Percentiles rank a stretch among this genome's conserved stretches.
phyloP scores from a whole-genome alignment of 2,113 vertebrate species.

The Pelmatolapia mariae region DNA sequence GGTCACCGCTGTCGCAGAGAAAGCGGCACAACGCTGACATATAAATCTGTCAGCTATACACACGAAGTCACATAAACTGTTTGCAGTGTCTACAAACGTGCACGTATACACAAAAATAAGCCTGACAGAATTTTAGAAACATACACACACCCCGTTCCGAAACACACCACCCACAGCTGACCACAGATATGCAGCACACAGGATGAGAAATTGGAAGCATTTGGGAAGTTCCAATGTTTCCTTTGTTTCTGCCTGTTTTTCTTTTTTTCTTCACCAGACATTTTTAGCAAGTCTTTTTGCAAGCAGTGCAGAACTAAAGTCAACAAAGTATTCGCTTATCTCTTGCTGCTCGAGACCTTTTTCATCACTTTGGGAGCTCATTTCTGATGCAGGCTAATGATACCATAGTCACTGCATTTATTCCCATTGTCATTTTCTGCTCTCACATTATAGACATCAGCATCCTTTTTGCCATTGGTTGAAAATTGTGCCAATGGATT shows the following conservation, averaged over 20 bases:
- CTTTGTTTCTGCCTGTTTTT: constrained; percentile 10
- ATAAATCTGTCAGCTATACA: constrained; percentile 27
- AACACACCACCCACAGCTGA: constrained; percentile 3
- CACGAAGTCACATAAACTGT: neutral
- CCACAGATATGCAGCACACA: constrained; percentile 45
- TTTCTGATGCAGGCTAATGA: neutral
- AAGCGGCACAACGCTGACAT: constrained; percentile 12
- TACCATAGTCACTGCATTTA: neutral
- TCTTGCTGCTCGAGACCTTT: neutral
- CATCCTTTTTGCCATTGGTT: neutral
- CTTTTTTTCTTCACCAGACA: neutral
- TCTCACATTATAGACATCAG: neutral
- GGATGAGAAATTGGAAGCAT: constrained; percentile 16
- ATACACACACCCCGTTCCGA: neutral
- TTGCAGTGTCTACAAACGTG: neutral
- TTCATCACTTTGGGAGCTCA: neutral
- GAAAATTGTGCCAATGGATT: neutral
- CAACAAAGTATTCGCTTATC: neutral
- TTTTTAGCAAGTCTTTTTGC: constrained; percentile 3
- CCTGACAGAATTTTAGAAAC: neutral
- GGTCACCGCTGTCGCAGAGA: constrained; percentile 39
- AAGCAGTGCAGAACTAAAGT: neutral
- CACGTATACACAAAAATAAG: neutral
- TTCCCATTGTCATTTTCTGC: neutral
- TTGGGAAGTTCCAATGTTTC: constrained; percentile 1